Evolutionary conservation across 2,113 vertebrate species (phyloP).

Genomic region (Grammomys surdaster): DNA sequence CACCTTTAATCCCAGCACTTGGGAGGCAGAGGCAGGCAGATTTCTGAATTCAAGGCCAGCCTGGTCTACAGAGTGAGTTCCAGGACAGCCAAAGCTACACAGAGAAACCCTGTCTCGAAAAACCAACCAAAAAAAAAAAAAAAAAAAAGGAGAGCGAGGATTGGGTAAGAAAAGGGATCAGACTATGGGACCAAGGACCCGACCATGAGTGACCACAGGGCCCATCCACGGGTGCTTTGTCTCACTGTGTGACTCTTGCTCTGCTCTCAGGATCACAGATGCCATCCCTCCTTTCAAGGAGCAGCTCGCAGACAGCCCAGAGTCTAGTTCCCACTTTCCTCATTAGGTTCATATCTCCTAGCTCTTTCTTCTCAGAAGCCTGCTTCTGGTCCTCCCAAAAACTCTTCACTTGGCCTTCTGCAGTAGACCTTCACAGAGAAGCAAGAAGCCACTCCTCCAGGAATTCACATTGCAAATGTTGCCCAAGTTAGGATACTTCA

Average conservation of each 20-base stretch:
- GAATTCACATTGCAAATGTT: neutral
- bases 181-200: neutral
- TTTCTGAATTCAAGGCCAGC: no score
- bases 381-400: neutral
- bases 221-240: no score
- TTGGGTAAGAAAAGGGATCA: neutral
- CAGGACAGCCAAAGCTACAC: no score
- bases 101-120: no score
- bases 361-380: neutral
- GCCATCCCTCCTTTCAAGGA: neutral
- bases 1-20: no score
- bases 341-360: neutral
- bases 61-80: no score
- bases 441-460: neutral
- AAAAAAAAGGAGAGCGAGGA: neutral
- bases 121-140: no score
- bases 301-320: neutral
- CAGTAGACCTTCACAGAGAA: neutral
- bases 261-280: neutral
- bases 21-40: no score
- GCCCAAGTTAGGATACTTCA: neutral
- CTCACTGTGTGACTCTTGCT: neutral
- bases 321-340: neutral
- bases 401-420: neutral
- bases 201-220: neutral